These are phyloP conservation scores for Ochropacha duplaris DNA, from an alignment of 2,888 invertebrate genomes.

Conservation along the genomic window DNA sequence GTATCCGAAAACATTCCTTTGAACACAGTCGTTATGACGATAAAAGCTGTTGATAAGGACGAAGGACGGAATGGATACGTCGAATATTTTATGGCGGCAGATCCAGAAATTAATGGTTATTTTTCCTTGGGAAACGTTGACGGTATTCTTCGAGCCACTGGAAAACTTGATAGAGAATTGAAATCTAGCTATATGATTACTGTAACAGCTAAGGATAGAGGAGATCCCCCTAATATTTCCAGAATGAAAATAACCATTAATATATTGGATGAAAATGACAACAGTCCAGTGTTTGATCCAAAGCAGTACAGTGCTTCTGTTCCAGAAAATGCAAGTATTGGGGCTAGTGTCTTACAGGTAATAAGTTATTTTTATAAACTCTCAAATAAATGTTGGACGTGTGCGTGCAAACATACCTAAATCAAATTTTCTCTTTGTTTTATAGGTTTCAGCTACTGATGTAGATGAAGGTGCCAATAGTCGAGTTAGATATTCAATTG, in stretches of 20 bases:
- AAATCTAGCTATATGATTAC: slow-evolving; percentile 88
- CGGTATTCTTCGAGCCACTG: slow-evolving; percentile 92
- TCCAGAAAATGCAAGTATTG: slow-evolving; percentile 96
- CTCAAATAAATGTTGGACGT: too few relatives aligned
- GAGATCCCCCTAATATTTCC: slow-evolving; percentile 90
- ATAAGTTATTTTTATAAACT: slow-evolving; percentile 51
- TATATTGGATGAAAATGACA: slow-evolving; percentile 94
- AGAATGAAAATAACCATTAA: slow-evolving; percentile 87
- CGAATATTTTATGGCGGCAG: slow-evolving; percentile 91
- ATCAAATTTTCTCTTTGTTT: slow-evolving; percentile 4
- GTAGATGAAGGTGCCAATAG: slow-evolving; percentile 94
- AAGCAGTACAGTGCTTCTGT: slow-evolving; percentile 95
- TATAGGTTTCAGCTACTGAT: slow-evolving; percentile 93
- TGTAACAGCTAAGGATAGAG: slow-evolving; percentile 94
- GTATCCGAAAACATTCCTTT: slow-evolving; percentile 93
- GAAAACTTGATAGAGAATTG: slow-evolving; percentile 92
- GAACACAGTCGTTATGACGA: slow-evolving; percentile 93
- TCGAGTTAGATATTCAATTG: slow-evolving; percentile 95
- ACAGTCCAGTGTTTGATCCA: slow-evolving; percentile 94
- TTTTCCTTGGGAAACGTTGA: slow-evolving; percentile 94
- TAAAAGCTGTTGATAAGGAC: slow-evolving; percentile 94
- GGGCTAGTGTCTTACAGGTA: slow-evolving; percentile 94
- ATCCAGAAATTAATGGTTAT: slow-evolving; percentile 83
- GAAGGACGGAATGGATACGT: slow-evolving; percentile 96
- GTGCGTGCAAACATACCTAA: neutral